Percentiles rank a stretch among this genome's conserved stretches.
These are phyloP conservation scores for Sula dactylatra DNA, from an alignment of 2,113 vertebrate species.

Conservation along the genomic window DNA sequence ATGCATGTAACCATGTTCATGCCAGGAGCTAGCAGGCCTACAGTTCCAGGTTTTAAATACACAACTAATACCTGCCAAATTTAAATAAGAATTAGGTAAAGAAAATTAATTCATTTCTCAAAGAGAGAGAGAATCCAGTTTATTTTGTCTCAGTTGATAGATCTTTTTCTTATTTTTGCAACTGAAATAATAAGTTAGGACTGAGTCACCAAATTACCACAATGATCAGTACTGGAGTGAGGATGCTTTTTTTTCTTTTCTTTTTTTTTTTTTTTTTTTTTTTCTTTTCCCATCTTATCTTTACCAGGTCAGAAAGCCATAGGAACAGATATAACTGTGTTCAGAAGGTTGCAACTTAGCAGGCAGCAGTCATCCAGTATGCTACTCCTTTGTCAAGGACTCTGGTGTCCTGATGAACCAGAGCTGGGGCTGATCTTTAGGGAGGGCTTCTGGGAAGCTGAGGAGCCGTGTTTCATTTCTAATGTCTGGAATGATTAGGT, in stretches of 20 bases:
- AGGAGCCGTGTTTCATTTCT: not conserved
- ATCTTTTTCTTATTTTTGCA: not conserved
- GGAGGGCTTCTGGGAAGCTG: not conserved
- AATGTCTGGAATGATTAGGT: not conserved
- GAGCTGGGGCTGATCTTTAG: not conserved
- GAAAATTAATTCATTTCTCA: not conserved
- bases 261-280: too few species aligned
- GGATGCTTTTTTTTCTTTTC: too few species aligned
- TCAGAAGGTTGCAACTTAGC: not conserved
- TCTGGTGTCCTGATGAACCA: not conserved
- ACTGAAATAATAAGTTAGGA: not conserved
- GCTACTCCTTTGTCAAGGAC: not conserved
- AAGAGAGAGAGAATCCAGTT: not conserved
- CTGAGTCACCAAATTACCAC: not conserved
- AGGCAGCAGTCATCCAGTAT: not conserved
- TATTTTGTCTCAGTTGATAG: not conserved
- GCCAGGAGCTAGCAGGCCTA: not conserved
- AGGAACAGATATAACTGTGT: not conserved
- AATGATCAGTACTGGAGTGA: not conserved
- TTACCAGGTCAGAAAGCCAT: not conserved
- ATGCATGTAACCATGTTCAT: fast-evolving
- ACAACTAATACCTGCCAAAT: not conserved
- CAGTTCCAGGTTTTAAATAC: not conserved
- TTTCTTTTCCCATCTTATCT: not conserved
- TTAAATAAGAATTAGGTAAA: not conserved